Evolutionary conservation across 2,113 vertebrate genomes (phyloP).

Genomic region (Oryzias woworae): DNA sequence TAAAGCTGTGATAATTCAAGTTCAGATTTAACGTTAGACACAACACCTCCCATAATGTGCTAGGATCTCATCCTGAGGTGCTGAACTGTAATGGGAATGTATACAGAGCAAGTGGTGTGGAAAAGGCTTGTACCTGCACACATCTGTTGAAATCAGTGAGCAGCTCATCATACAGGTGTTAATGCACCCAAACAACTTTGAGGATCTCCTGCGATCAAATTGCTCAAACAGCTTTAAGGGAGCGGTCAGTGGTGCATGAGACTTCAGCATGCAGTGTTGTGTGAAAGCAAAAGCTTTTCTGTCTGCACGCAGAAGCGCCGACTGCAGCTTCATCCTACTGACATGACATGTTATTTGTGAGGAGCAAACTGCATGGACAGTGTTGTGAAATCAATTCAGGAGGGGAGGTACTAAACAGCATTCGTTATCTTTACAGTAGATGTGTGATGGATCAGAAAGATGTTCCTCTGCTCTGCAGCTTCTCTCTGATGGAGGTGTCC

Average conservation of each 20-base stretch:
- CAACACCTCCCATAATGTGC: not conserved
- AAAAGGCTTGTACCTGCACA: slow-evolving; percentile 15
- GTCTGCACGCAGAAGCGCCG: slow-evolving; percentile 35
- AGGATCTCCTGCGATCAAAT: slow-evolving; percentile 28
- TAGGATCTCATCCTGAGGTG: not conserved
- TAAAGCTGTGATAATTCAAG: not conserved
- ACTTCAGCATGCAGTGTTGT: slow-evolving; percentile 52
- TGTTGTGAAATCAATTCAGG: slow-evolving; percentile 24
- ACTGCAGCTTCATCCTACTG: slow-evolving; percentile 30
- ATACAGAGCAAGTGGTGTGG: not conserved
- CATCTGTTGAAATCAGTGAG: slow-evolving; percentile 8
- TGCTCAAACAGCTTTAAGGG: slow-evolving; percentile 35
- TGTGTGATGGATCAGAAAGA: slow-evolving; percentile 18
- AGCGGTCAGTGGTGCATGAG: slow-evolving; percentile 56
- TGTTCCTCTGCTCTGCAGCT: slow-evolving; percentile 26
- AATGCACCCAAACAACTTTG: slow-evolving; percentile 35
- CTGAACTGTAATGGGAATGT: slow-evolving; percentile 2
- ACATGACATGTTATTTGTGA: slow-evolving; percentile 44
- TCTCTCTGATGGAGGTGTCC: slow-evolving; percentile 1
- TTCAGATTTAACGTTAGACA: not conserved
- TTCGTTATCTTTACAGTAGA: slow-evolving; percentile 7
- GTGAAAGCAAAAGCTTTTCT: slow-evolving; percentile 44
- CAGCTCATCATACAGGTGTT: slow-evolving; percentile 38
- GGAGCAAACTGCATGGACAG: not conserved
- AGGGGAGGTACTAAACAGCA: slow-evolving; percentile 8